These are phyloP conservation scores for Brachycybe producta DNA, from an alignment of 2,888 invertebrate species.

Conservation along the genomic window DNA sequence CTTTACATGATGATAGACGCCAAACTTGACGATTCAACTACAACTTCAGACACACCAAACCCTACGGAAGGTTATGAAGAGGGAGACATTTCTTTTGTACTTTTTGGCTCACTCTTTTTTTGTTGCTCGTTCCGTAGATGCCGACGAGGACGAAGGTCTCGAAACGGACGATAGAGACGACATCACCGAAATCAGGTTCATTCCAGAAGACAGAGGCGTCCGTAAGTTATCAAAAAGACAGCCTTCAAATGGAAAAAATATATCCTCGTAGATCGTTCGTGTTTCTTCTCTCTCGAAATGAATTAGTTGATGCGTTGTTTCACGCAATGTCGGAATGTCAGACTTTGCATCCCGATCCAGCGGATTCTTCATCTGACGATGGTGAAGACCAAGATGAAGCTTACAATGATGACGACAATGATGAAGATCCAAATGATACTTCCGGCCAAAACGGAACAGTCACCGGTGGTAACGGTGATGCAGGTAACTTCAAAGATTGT, in stretches of 20 bases:
- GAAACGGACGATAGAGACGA: slow-evolving; percentile 42
- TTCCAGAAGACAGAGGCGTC: slow-evolving; percentile 48
- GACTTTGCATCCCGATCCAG: slow-evolving; percentile 63
- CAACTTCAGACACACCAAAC: no score
- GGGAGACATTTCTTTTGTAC: slow-evolving; percentile 9
- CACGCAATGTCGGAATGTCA: slow-evolving; percentile 63
- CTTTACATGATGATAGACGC: slow-evolving; percentile 61
- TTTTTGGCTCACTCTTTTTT: slow-evolving; percentile 1
- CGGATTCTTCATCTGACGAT: slow-evolving; percentile 41
- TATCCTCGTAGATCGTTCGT: neutral
- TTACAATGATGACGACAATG: slow-evolving; percentile 16
- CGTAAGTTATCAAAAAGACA: slow-evolving; percentile 29
- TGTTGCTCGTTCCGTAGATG: slow-evolving; percentile 22
- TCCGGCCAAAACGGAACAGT: neutral
- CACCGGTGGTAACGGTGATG: neutral
- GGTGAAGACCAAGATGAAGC: neutral
- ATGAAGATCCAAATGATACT: neutral
- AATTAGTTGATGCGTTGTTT: slow-evolving; percentile 50
- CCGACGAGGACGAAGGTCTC: slow-evolving; percentile 30
- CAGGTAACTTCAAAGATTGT: neutral
- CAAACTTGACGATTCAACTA: slow-evolving; percentile 45
- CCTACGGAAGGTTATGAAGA: no score
- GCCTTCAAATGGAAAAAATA: neutral
- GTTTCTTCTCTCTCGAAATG: neutral
- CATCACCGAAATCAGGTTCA: slow-evolving; percentile 53